Base-by-base conservation (phyloP, 1,140 invertebrate species). In the Drosophila bocki region DNA sequence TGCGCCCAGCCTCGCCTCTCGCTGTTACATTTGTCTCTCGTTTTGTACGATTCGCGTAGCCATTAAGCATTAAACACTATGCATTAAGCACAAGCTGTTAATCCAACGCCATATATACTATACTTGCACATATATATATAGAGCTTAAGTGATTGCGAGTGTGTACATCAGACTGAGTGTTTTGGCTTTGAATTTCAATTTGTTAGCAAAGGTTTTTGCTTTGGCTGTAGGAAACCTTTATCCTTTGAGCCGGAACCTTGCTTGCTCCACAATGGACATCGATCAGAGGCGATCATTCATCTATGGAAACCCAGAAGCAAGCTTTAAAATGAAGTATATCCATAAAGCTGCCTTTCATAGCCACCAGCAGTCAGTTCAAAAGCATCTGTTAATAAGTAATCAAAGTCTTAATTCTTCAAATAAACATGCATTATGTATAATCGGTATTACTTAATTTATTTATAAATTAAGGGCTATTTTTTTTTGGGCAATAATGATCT, bases 21-120 rank as follows among this genome's bases (percentile, higher is more conserved):
- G 32, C 32, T 70, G 63, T 70, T 70, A 70, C 62, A 67, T 67
- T 68, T 70, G 37, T 37, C 39, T n/a, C 39, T 70, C 47, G 39
- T 67, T 62, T 68, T 48, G 33, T 62, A 45, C 41, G 64, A 68
- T 45, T 68, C 60, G 41, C 42, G 29, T 67, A 61, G 64, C 57
- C 44, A 62, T 62, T 69, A 69, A 51, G 61, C 60, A 69, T 69
- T 65, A 51, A 37, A 37, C 32, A 63, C 29, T 42, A 63, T 37
- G 65, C 67, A 62, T 62, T 62, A 62, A 47, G 63, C 63, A 63
- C 63, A 47, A 37, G 39, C 62, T 65, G 62, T 62, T 62, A 61
- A 37, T 44, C 22, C 33, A 63, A 41, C 12, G 60, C 62, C 47
- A 35, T 42, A 47, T 51, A 33, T 51, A 33, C 45, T 26, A 17